Base-by-base conservation (phyloP, 2,797 vertebrate species). In the Hylomyscus alleni region DNA sequence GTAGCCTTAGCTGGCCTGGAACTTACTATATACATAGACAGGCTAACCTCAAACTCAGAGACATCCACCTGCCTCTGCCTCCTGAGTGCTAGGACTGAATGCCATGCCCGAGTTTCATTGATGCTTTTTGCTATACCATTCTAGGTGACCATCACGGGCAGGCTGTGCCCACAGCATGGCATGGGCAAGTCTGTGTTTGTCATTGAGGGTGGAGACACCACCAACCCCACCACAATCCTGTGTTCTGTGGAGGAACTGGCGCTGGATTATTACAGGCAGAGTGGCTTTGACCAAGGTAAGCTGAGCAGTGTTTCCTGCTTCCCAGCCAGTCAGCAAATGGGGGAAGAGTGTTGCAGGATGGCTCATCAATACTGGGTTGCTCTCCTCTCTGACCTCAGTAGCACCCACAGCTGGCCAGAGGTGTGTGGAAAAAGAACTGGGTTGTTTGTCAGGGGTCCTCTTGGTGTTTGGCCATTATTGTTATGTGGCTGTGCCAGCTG, bases 201-300 rank as follows among this genome's bases (percentile, higher is more conserved):
- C 50, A 86, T 99, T 98, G 99, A 99, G 80, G 78, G 98, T 0
- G 96, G 65, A n/a, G 98, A 92, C 22, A 90, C 93, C 56, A 34
- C 76, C 40, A 84, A 95, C 37, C 88, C 92, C 1, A 97, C 99
- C 54, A 99, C 99, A 3, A 98, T 99, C 54, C 99, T 99, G 98
- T 99, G 99, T 97, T 99, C 99, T 0, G 99, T 99, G 87, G 99
- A 99, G 95, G 99, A 99, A 77, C 98, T 99, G 96, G 99, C 99
- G 0, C 98, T 99, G 96, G 99, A 98, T 24, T 98, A 99, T 98
- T 99, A 99, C 97, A 98, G 98, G 84, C 98, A 98, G 50, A 98
- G 98, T 14, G 99, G 99, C 88, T 99, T 99, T 94, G 99, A 99
- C 98, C 99, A 99, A 98, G 99, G 99, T 99, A 98, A 34, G 60